Evolutionary conservation across 2,888 invertebrate species (phyloP).

Genomic region (Galeopsomyia nigrocyanea): DNA sequence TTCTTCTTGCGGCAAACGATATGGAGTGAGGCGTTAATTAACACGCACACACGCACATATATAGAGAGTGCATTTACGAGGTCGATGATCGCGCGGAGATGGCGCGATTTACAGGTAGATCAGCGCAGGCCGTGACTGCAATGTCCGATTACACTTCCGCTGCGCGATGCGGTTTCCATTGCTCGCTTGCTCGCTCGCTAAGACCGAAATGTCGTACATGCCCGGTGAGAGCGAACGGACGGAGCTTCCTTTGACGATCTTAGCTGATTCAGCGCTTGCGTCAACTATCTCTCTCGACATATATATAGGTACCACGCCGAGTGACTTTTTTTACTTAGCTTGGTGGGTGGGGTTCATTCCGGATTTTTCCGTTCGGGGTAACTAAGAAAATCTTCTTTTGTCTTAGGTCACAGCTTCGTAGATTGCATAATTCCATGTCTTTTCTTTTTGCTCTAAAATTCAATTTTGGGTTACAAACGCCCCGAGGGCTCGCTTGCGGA

Average conservation of each 20-base stretch:
- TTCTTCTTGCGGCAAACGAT: too few relatives aligned
- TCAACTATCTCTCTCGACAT: too few relatives aligned
- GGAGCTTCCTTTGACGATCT: constrained; percentile 26
- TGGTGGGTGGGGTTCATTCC: too few relatives aligned
- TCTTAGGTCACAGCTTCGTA: too few relatives aligned
- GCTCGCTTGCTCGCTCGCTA: neutral
- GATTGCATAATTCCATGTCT: too few relatives aligned
- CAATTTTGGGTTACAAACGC: too few relatives aligned
- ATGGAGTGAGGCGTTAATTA: constrained; percentile 21
- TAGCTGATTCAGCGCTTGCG: constrained; percentile 19
- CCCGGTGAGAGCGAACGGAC: neutral
- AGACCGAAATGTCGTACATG: constrained; percentile 3
- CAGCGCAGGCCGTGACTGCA: constrained; percentile 50
- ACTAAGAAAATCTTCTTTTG: too few relatives aligned
- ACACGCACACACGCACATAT: neutral
- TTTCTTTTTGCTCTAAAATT: too few relatives aligned
- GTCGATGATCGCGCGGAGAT: constrained; percentile 46
- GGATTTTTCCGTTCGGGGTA: too few relatives aligned
- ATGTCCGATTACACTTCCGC: constrained; percentile 53
- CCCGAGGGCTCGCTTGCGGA: too few relatives aligned
- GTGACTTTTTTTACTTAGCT: too few relatives aligned
- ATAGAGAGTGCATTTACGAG: constrained; percentile 6
- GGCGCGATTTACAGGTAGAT: neutral
- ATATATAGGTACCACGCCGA: too few relatives aligned
- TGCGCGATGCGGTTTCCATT: constrained; percentile 2